These are phyloP conservation scores for Eurystomus glaucurus DNA, from an alignment of 2,797 vertebrate species.

Conservation along the genomic window DNA sequence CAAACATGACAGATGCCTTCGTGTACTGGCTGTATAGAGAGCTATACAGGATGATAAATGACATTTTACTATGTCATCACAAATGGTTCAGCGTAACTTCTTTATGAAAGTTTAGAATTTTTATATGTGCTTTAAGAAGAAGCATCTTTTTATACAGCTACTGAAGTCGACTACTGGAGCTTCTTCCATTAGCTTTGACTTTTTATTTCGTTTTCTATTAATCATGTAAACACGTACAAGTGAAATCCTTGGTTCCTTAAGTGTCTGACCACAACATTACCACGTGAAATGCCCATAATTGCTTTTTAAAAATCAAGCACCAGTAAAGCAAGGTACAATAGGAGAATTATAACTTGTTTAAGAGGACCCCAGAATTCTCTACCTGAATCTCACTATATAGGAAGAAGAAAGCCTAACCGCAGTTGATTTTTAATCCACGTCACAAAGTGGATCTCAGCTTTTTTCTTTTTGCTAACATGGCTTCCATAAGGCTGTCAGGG, in stretches of 20 bases:
- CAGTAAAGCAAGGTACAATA: neutral
- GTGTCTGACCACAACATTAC: neutral
- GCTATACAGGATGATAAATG: slow-evolving; percentile 63
- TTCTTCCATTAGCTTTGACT: neutral
- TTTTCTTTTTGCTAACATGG: neutral
- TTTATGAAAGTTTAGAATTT: slow-evolving; percentile 17
- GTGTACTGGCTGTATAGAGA: slow-evolving; percentile 52
- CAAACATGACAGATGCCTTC: slow-evolving; percentile 69
- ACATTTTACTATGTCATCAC: slow-evolving; percentile 39
- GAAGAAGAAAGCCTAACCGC: neutral
- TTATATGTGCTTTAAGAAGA: slow-evolving; percentile 17
- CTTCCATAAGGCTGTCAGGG: neutral
- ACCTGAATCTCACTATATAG: neutral
- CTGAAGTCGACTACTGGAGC: neutral
- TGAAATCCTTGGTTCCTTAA: neutral
- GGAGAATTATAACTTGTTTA: neutral
- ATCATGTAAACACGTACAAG: neutral
- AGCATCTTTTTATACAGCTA: neutral
- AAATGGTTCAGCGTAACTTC: slow-evolving; percentile 32
- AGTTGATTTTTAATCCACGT: neutral
- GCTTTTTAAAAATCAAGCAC: neutral
- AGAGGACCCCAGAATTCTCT: neutral
- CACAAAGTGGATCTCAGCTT: neutral
- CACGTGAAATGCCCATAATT: neutral
- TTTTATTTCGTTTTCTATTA: neutral